Percentiles rank a stretch among this genome's conserved stretches.
phyloP scores from a whole-genome alignment of 2,888 invertebrate genomes.

The Erebia aethiops region DNA sequence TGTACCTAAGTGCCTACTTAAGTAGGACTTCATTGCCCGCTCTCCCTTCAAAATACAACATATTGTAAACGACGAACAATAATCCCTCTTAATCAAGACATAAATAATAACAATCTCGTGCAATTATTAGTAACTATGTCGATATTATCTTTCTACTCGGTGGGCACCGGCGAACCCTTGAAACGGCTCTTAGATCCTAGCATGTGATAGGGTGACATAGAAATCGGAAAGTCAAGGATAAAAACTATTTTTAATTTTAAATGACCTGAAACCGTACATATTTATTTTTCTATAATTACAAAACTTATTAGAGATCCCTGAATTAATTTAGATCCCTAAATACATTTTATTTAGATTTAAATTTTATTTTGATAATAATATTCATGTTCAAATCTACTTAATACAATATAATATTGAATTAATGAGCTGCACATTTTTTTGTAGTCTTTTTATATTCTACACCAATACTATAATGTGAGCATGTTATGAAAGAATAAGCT shows the following conservation, averaged over 20 bases:
- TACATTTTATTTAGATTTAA: too few species aligned
- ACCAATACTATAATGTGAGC: too few species aligned
- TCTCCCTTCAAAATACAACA: slow-evolving; percentile 11
- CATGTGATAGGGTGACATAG: slow-evolving; percentile 48
- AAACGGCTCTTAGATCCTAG: slow-evolving; percentile 58
- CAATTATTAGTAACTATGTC: slow-evolving; percentile 49
- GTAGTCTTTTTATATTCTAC: too few species aligned
- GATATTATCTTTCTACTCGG: slow-evolving; percentile 75
- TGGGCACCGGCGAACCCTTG: slow-evolving; percentile 63
- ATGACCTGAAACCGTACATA: too few species aligned
- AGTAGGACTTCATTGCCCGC: background rate
- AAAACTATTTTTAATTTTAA: background rate
- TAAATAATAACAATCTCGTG: slow-evolving; percentile 34
- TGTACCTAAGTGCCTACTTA: background rate
- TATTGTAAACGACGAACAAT: slow-evolving; percentile 21
- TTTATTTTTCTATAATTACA: too few species aligned
- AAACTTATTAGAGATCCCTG: too few species aligned
- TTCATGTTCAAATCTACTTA: too few species aligned
- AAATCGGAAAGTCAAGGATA: background rate
- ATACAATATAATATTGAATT: too few species aligned
- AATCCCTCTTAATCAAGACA: slow-evolving; percentile 30
- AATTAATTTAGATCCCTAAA: too few species aligned
- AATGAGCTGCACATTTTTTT: too few species aligned
- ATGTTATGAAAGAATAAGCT: too few species aligned
- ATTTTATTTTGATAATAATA: too few species aligned